A percentile compares a stretch with the other conserved stretches of the same genome.
Conservation (phyloP, 2,797 vertebrate species). For the Channallabes apus region DNA sequence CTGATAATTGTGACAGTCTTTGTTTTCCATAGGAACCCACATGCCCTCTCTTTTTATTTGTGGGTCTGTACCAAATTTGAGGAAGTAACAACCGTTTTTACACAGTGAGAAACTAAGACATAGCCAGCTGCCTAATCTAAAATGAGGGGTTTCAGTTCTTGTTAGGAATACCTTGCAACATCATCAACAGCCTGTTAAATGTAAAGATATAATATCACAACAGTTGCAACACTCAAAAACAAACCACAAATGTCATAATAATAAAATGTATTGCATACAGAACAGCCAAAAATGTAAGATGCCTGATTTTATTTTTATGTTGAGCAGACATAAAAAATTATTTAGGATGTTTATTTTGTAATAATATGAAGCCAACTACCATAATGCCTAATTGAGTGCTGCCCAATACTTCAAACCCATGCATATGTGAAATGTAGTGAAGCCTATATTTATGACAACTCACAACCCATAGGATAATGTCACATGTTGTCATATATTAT, state of each 20-base stretch:
- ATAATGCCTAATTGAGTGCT: not conserved
- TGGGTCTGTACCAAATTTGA: constrained; percentile 61
- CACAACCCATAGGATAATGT: not conserved
- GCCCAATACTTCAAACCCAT: not conserved
- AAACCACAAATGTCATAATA: constrained; percentile 57
- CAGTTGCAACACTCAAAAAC: constrained; percentile 51
- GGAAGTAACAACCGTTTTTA: constrained; percentile 77
- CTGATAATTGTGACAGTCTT: not conserved
- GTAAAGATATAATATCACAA: constrained; percentile 54
- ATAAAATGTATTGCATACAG: not conserved
- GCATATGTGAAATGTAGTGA: not conserved
- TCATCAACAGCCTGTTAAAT: constrained; percentile 60
- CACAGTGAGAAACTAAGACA: constrained; percentile 73
- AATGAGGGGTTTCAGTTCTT: constrained; percentile 79
- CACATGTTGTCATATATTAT: not conserved
- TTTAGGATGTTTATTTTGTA: not conserved
- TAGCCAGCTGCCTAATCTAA: constrained; percentile 73
- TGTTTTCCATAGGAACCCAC: constrained; percentile 52
- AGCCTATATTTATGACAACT: not conserved
- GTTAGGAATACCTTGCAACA: constrained; percentile 71
- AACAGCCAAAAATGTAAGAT: not conserved
- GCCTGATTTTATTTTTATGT: not conserved
- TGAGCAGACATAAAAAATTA: not conserved
- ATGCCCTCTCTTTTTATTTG: constrained; percentile 36
- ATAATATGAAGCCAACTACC: not conserved